A percentile compares a stretch with the other conserved stretches of the same genome.
These are phyloP conservation scores for Notospermus geniculatus DNA, from an alignment of 1,140 invertebrate genomes.

Conservation along the genomic window DNA sequence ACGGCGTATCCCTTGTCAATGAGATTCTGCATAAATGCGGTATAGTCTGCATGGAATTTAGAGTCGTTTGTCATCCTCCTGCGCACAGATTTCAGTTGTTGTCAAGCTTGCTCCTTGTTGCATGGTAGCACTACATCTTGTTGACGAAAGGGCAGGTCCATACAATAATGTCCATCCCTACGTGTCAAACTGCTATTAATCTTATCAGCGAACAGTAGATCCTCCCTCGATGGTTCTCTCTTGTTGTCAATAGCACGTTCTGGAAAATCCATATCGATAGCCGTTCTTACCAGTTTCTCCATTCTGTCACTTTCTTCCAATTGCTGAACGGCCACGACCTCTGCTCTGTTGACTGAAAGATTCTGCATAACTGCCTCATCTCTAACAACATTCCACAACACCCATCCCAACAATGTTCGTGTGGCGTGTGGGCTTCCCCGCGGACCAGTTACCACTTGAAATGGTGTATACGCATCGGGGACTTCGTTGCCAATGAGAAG, in stretches of 20 bases:
- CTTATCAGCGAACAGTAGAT: neutral
- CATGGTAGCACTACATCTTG: neutral
- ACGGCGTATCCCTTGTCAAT: neutral
- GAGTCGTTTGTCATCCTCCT: neutral
- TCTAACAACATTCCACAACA: no score
- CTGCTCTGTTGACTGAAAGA: neutral
- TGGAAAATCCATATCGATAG: neutral
- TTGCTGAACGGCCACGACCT: neutral
- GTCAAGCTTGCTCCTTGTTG: conserved; percentile 1
- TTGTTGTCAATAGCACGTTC: neutral
- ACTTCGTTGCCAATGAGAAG: neutral
- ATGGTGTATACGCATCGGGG: neutral
- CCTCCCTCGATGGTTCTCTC: neutral
- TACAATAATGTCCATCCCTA: neutral
- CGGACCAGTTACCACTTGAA: neutral
- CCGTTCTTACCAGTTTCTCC: neutral
- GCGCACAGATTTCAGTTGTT: neutral
- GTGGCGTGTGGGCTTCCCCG: neutral
- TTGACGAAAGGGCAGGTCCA: neutral
- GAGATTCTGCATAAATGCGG: neutral
- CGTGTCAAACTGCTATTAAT: neutral
- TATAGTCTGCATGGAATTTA: conserved; percentile 1
- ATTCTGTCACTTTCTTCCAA: neutral
- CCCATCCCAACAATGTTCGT: neutral
- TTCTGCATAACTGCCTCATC: neutral